These are phyloP conservation scores for Myotis daubentonii DNA, from an alignment of 2,797 vertebrate species.

Conservation along the genomic window DNA sequence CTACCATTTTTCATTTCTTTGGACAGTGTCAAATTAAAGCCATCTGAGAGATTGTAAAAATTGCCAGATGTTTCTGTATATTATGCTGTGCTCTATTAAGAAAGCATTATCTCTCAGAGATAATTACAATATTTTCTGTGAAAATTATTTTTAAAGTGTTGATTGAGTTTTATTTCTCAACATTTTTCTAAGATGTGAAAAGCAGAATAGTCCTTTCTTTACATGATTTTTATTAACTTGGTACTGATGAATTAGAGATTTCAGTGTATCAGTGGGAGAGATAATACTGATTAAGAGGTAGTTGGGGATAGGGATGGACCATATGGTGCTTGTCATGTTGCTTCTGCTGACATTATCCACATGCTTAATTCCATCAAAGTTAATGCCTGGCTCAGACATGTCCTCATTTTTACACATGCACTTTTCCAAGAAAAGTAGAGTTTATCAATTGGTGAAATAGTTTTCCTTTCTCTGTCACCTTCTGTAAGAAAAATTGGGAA, in stretches of 20 bases:
- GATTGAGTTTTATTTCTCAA: neutral
- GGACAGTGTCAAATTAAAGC: neutral
- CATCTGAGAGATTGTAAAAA: neutral
- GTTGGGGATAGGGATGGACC: neutral
- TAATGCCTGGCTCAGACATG: neutral
- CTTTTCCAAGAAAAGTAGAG: neutral
- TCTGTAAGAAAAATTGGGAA: neutral
- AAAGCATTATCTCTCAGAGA: neutral
- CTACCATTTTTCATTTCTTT: constrained; percentile 3
- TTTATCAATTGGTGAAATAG: neutral
- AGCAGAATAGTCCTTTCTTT: neutral
- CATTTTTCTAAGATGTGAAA: neutral
- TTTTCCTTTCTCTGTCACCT: neutral
- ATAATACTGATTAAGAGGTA: neutral
- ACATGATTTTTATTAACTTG: neutral
- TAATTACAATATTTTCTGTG: neutral
- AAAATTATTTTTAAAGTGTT: neutral
- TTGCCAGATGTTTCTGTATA: neutral
- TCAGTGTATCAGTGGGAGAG: neutral
- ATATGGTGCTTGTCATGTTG: neutral
- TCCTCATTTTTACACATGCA: neutral
- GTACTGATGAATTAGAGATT: neutral
- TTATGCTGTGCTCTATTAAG: neutral
- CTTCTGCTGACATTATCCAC: neutral
- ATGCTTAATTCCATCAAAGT: neutral